phyloP scores from a whole-genome alignment of 2,888 invertebrate genomes.

The Julus scanicus region DNA sequence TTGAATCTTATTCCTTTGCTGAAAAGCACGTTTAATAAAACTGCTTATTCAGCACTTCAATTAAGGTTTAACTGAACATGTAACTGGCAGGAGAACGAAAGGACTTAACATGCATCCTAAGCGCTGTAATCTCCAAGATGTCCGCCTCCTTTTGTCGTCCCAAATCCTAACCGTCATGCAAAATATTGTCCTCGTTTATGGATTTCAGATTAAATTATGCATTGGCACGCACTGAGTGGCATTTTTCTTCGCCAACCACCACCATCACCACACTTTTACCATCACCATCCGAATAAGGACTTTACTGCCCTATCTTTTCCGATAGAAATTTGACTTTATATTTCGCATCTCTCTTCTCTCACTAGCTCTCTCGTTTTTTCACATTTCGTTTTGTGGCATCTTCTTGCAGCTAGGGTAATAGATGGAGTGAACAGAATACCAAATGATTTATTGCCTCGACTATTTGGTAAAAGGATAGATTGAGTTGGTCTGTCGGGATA shows the following conservation, averaged over 20 bases:
- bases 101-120: neutral
- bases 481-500: constrained; percentile 49
- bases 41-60: neutral
- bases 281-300: constrained; percentile 2
- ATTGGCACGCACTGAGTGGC: constrained; percentile 13
- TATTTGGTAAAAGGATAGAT: constrained; percentile 53
- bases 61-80: neutral
- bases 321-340: constrained; percentile 20
- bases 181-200: constrained; percentile 21
- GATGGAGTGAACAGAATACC: constrained; percentile 51
- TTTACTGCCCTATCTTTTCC: constrained; percentile 36
- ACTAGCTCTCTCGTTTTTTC: neutral
- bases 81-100: neutral
- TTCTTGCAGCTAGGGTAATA: constrained; percentile 4
- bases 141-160: neutral
- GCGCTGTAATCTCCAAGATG: neutral
- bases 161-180: constrained; percentile 4
- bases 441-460: constrained; percentile 53
- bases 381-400: constrained; percentile 37
- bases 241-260: neutral
- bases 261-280: neutral
- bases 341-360: constrained; percentile 14
- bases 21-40: too few relatives aligned
- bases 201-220: constrained; percentile 28
- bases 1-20: too few relatives aligned